Base-by-base conservation (phyloP, 2,888 invertebrate genomes). In the Congeria kusceri region DNA sequence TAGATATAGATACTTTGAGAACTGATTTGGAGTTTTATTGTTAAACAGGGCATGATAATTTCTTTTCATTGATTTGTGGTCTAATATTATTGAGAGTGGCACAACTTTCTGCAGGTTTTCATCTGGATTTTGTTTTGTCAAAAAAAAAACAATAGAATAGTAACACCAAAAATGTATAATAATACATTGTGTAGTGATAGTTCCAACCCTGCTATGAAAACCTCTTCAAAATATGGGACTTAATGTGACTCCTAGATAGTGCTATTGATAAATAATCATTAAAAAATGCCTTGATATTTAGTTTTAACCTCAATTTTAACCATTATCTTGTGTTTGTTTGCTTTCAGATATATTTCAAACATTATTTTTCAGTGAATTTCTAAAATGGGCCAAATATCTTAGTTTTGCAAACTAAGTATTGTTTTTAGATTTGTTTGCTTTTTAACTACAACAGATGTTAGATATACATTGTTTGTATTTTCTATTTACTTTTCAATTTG, bases 311-410 rank as follows among this genome's bases (percentile, higher is more conserved):
- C 7, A 4, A 5, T 53, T 20, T 25, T 13, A 23, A 25, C 2
- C 11, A 53, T 25, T 53, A 53, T 23, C 53, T 53, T 53, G 20
- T 53, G 5, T 23, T 53, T 23, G 53, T 20, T 20, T 53, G 20
- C 53, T 53, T 53, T 53, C 53, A 53, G 25, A 53, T 20, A 39
- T 39, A 39, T 39, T 5, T 39, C 13, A 15, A 39, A 39, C 3
- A 13, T 39, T 25, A 15, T 25, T 5, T 25, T 3, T 68, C 76
- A 76, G 78, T 78, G 78, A 79, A 71, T 67, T 59, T 79, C 82
- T 79, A 79, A 64, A 69, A 65, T 69, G 78, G 58, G 82, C 78
- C 82, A 82, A 82, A 82, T 75, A 44, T 56, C 49, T 70, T 58
- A 15, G 47, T 44, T 68, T 67, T 44, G 28, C 59, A 46, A 59